phyloP scores from a whole-genome alignment of 1,140 invertebrate genomes.

The Glossosoma conforme region DNA sequence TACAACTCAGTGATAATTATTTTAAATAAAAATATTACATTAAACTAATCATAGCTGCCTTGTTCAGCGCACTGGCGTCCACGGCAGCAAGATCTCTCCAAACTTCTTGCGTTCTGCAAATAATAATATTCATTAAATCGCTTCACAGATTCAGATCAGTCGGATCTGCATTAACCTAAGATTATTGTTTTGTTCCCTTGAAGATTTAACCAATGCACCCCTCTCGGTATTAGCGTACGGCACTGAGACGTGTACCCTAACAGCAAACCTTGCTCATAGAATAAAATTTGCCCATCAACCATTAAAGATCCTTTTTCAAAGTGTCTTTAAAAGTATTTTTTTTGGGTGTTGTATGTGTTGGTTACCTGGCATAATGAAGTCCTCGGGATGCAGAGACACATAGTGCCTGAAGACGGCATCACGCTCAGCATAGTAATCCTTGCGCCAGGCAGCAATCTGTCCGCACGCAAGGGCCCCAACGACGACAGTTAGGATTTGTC shows the following conservation, averaged over 20 bases:
- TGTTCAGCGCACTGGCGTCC: conserved; percentile 59
- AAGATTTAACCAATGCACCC: not conserved
- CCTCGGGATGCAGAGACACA: conserved; percentile 63
- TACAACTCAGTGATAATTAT: no score
- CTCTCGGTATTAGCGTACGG: not conserved
- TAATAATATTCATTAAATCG: not conserved
- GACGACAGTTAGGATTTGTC: conserved; percentile 42
- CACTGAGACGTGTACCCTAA: not conserved
- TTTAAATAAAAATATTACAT: no score
- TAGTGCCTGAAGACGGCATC: conserved; percentile 66
- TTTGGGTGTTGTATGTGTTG: no score
- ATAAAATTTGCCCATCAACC: not conserved
- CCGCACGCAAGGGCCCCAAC: conserved; percentile 38
- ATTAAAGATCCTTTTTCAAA: conserved; percentile 12
- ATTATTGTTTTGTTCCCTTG: not conserved
- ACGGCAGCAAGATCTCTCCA: conserved; percentile 55
- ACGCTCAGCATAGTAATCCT: conserved; percentile 51
- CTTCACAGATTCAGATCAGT: not conserved
- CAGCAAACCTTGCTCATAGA: not conserved
- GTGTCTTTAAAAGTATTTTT: conserved; percentile 15
- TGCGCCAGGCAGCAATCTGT: conserved; percentile 42
- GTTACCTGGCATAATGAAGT: conserved; percentile 60
- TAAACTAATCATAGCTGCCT: no score
- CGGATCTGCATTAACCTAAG: not conserved
- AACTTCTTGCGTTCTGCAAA: conserved; percentile 59